phyloP scores from a whole-genome alignment of 2,113 vertebrate species.

The Saccopteryx bilineata region DNA sequence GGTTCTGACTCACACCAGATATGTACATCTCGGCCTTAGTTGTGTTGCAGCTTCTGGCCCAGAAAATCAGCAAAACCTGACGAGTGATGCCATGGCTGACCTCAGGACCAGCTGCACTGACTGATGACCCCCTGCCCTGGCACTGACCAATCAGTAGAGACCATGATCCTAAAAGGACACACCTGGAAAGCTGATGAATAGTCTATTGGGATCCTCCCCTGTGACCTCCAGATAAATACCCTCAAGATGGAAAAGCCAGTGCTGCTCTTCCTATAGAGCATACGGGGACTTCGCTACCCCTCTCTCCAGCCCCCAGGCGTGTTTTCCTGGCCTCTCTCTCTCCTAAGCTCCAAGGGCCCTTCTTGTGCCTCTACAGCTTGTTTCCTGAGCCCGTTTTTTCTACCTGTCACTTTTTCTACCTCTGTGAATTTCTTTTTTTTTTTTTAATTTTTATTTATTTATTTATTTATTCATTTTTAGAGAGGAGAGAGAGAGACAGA shows the following conservation, averaged over 20 bases:
- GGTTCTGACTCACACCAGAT: background rate
- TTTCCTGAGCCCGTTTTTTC: background rate
- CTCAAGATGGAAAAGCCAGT: background rate
- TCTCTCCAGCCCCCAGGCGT: background rate
- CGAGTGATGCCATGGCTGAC: background rate
- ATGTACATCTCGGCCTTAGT: background rate
- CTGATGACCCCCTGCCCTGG: background rate
- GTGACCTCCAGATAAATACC: background rate
- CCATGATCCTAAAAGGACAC: background rate
- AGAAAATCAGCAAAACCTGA: background rate
- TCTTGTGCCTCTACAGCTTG: background rate
- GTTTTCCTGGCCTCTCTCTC: background rate
- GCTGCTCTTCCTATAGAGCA: background rate
- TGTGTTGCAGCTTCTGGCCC: background rate
- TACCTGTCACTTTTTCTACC: background rate
- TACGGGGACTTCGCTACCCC: fast-evolving
- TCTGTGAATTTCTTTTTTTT: too few relatives aligned
- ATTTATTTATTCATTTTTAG: too few relatives aligned
- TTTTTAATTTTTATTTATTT: too few relatives aligned
- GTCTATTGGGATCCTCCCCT: background rate
- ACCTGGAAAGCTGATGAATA: background rate
- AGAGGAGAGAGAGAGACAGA: too few relatives aligned
- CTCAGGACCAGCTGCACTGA: background rate
- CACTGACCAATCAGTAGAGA: background rate
- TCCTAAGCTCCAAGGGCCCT: background rate